Base-by-base conservation (phyloP, 2,113 vertebrate species). In the Ancistrus triradiatus region DNA sequence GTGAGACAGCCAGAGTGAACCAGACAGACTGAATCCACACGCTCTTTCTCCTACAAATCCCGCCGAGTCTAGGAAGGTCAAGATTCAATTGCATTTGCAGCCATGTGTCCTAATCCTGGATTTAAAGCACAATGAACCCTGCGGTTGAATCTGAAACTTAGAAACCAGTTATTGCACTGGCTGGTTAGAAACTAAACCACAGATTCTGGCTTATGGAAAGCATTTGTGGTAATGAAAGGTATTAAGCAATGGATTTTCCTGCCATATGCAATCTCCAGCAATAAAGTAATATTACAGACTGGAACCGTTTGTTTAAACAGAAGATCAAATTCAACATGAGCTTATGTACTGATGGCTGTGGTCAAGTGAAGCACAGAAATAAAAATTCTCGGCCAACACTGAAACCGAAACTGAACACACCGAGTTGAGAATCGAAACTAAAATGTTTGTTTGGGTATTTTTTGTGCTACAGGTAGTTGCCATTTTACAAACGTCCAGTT, bases 31-130 rank as follows among this genome's bases (percentile, higher is more conserved):
- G 37, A 67, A 57, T 19, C 17, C 27, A 51, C 51, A 38, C 10
- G 3, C 35, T 47, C 19, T 3, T 2, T n/a, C 6, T 19, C 28
- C 31, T 46, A 47, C 27, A 67, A 49, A 58, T 15, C n/a, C 21
- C 27, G 46, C 22, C 10, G 18, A 47, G 44, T 53, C 31, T 17
- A 21, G 22, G 25, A 27, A 67, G 58, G 51, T 56, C 42, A 47
- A 18, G 38, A 63, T 46, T 58, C 31, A 47, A 63, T 14, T 2
- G 24, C 15, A 14, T 47, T 33, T 21, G 50, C 25, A 24, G 48
- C 48, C 8, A 25, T 31, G 28, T 37, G 17, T 38, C 31, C 55
- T 73, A 59, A 63, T 73, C 66, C 48, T 21, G 11, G 40, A 59
- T 59, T 55, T 40, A 24, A 37, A 14, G 21, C 11, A 25, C 22